Percentiles rank a stretch among this genome's conserved stretches.
These are phyloP conservation scores for Malacosoma neustria DNA, from an alignment of 2,888 invertebrate genomes.

Conservation along the genomic window DNA sequence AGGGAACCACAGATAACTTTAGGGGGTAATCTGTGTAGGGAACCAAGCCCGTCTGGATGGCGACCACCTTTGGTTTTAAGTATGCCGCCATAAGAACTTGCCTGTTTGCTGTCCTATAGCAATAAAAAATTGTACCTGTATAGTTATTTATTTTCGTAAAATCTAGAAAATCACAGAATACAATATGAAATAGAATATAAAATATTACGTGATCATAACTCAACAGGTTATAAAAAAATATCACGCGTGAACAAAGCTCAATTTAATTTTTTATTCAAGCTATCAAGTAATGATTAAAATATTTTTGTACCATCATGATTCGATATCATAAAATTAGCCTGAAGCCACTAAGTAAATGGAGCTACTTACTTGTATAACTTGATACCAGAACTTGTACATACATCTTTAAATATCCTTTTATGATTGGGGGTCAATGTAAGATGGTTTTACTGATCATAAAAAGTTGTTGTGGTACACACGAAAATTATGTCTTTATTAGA, in stretches of 20 bases:
- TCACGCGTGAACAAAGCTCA: slow-evolving; percentile 3
- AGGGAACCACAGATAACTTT: too few species aligned
- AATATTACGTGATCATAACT: not conserved
- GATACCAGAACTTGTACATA: slow-evolving; percentile 14
- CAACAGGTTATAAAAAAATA: not conserved
- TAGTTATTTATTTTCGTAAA: too few species aligned
- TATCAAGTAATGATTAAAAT: not conserved
- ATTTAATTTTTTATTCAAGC: not conserved
- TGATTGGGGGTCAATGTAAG: slow-evolving; percentile 18
- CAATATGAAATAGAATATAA: too few species aligned
- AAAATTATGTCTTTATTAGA: slow-evolving; percentile 57
- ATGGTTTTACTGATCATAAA: slow-evolving; percentile 29
- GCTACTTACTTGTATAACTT: slow-evolving; percentile 23
- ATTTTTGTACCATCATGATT: not conserved
- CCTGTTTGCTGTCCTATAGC: too few species aligned
- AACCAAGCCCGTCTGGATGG: too few species aligned
- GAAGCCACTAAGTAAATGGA: slow-evolving; percentile 37
- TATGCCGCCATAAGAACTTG: too few species aligned
- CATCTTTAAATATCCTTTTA: slow-evolving; percentile 2
- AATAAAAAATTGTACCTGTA: too few species aligned
- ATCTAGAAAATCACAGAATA: too few species aligned
- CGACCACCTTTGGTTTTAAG: too few species aligned
- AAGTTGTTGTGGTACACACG: slow-evolving; percentile 30
- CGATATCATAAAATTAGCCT: slow-evolving; percentile 32
- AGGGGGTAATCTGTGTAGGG: too few species aligned